phyloP scores from a whole-genome alignment of 2,113 vertebrate species.

The Eretmochelys imbricata region DNA sequence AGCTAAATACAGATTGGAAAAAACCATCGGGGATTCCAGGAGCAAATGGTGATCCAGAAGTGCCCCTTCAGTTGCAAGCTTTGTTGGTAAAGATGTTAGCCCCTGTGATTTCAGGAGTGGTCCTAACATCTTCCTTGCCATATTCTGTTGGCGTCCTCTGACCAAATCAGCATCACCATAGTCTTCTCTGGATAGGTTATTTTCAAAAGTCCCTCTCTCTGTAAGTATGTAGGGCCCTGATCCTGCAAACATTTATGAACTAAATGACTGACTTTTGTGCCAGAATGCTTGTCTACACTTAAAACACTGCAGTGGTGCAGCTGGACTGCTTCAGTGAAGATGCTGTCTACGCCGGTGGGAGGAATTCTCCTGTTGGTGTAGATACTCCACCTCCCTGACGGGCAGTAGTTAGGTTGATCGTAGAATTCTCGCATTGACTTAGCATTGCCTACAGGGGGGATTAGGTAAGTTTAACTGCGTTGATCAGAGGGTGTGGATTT shows the following conservation, averaged over 20 bases:
- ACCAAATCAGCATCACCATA: not conserved
- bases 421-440: not conserved
- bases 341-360: not conserved
- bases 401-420: not conserved
- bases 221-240: not conserved
- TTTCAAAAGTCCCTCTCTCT: not conserved
- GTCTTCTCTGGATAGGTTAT: not conserved
- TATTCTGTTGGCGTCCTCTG: not conserved
- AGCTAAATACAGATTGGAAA: not conserved
- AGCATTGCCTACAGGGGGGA: not conserved
- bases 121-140: not conserved
- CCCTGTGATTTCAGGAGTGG: too few species aligned
- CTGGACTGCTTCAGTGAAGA: not conserved
- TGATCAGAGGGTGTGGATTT: not conserved
- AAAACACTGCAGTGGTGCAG: not conserved
- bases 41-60: not conserved
- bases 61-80: not conserved
- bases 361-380: not conserved
- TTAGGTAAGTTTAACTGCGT: not conserved
- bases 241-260: not conserved
- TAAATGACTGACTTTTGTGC: not conserved
- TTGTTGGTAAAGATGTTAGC: not conserved
- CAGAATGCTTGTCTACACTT: not conserved
- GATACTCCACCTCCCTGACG: not conserved
- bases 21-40: rapidly evolving